Evolutionary conservation across 2,888 invertebrate genomes (phyloP).

Genomic region (Dromius quadrimaculatus): DNA sequence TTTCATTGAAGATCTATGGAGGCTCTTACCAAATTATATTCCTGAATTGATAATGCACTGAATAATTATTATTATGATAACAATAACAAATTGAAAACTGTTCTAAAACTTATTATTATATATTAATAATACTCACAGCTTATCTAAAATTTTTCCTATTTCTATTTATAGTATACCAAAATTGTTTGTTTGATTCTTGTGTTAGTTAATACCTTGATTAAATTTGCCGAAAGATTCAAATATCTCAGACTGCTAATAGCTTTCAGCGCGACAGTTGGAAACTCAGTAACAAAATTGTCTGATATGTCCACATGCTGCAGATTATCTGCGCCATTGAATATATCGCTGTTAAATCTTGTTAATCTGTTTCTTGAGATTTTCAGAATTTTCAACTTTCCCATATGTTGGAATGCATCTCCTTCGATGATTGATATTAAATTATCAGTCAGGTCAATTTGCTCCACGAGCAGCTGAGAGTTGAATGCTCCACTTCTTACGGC

Average conservation of each 20-base stretch:
- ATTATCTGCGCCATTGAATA: slow-evolving; percentile 81
- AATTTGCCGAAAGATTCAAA: slow-evolving; percentile 86
- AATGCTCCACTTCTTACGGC: slow-evolving; percentile 78
- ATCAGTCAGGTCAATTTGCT: slow-evolving; percentile 82
- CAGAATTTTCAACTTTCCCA: slow-evolving; percentile 76
- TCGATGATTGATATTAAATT: slow-evolving; percentile 83
- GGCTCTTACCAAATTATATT: no score
- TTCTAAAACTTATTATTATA: no score
- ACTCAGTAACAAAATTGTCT: slow-evolving; percentile 86
- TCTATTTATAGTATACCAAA: no score
- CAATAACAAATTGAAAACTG: no score
- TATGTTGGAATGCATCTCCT: slow-evolving; percentile 79
- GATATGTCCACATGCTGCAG: slow-evolving; percentile 86
- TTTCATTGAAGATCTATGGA: no score
- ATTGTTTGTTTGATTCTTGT: no score
- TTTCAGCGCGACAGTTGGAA: slow-evolving; percentile 83
- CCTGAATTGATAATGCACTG: no score
- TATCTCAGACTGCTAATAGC: slow-evolving; percentile 77
- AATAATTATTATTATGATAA: no score
- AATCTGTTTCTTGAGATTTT: slow-evolving; percentile 84
- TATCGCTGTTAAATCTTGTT: slow-evolving; percentile 85
- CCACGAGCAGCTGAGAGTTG: slow-evolving; percentile 75
- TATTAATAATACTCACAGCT: no score
- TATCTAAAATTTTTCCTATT: no score
- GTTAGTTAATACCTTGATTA: slow-evolving; percentile 87